Evolutionary conservation across 2,888 invertebrate genomes (phyloP), one percentile per base, ranked within the genome.

Genomic region (Syritta pipiens): DNA sequence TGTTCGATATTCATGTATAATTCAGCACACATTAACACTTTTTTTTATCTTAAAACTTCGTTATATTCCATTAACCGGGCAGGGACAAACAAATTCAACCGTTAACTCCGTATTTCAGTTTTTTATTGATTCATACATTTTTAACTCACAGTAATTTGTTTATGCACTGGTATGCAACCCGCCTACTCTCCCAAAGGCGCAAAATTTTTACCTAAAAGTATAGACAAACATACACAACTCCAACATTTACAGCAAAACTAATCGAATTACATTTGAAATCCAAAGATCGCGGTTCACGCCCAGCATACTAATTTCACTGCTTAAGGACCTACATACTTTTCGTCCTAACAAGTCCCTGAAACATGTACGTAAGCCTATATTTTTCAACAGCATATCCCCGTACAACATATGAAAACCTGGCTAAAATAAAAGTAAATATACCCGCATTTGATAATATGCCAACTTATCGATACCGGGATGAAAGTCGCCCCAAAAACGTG

Each of bases 181-280:
- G 12, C 37, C 24, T 24, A 9, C 17, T 12, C 35, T 37, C 19
- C 9, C 32, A 51, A 37, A 17, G 37, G 19, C 37, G 19, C 37
- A 17, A 37, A 37, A 37, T 17, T 9, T 37, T n/a, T n/a, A n/a
- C 37, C 19, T 37, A 37, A 37, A 37, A 37, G 19, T 9, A 1
- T 17, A 37, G 17, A 37, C 17, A 14, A 37, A 17, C 19, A 17
- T 2, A 17, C 14, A 14, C 37, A 17, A 9, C 19, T 37, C 10
- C 22, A 32, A 26, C 46, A 6, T 24, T 37, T n/a, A 12, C 19
- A 24, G 53, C 53, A 37, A 57, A 40, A 42, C 28, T 57, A 57
- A 57, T 57, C 40, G 55, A 42, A 57, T 57, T 57, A 57, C 55
- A 40, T 57, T 57, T 42, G 28, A 40, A 40, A 57, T 37, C 55